Evolutionary conservation across 2,113 vertebrate genomes (phyloP).

Genomic region (Pandion haliaetus): DNA sequence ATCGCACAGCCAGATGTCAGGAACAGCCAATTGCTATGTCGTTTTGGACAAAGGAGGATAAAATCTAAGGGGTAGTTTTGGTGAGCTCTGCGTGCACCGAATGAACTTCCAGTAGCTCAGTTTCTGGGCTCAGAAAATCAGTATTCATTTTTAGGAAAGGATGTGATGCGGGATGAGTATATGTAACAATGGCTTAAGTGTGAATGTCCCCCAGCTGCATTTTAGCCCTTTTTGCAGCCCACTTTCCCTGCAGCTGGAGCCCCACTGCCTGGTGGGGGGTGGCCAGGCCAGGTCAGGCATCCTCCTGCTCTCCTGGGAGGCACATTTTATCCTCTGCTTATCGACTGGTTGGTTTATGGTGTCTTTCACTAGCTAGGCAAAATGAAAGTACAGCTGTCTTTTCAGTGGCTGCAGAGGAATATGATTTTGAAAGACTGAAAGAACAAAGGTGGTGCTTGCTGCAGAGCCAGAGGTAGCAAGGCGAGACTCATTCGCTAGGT

Average conservation of each 20-base stretch:
- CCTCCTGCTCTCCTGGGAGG: neutral
- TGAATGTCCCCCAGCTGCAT: fast-evolving
- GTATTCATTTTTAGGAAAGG: neutral
- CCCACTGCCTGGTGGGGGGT: fast-evolving
- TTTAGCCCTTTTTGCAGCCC: neutral
- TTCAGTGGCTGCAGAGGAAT: neutral
- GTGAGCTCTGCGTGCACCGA: neutral
- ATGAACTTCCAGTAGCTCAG: neutral
- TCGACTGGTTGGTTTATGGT: fast-evolving
- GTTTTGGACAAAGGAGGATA: neutral
- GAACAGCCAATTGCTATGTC: neutral
- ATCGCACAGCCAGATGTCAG: fast-evolving
- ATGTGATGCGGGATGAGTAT: neutral
- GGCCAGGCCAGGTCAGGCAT: neutral
- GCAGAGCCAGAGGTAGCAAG: neutral
- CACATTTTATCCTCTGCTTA: neutral
- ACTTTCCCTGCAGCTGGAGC: neutral
- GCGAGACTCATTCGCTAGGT: neutral
- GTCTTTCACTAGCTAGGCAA: neutral
- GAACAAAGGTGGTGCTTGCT: neutral
- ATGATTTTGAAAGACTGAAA: neutral
- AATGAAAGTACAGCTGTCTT: neutral
- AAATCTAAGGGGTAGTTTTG: neutral
- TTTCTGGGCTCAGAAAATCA: neutral
- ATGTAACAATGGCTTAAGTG: neutral